These are phyloP conservation scores for Acyrthosiphon pisum DNA, from an alignment of 1,140 invertebrate genomes.

Conservation along the genomic window DNA sequence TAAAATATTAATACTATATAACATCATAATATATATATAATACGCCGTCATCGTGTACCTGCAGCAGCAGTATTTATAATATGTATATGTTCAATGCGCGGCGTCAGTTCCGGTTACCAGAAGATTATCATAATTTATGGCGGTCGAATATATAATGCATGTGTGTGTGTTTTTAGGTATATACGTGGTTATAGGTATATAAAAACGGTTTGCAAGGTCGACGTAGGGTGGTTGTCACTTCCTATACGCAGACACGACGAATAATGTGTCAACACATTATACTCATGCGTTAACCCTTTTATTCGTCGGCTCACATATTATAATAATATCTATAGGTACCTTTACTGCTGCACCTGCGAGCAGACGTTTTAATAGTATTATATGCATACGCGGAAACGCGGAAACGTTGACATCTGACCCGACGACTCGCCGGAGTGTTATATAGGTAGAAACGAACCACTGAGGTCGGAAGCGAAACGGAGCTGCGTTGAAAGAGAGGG, in stretches of 20 bases:
- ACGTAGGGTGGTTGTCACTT: slow-evolving; percentile 42
- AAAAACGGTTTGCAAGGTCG: slow-evolving; percentile 4
- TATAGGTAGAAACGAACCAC: neutral
- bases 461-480: neutral
- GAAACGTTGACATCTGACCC: slow-evolving; percentile 45
- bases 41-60: neutral
- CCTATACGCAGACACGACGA: neutral
- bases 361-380: slow-evolving; percentile 27
- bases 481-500: neutral
- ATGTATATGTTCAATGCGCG: neutral
- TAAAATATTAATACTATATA: neutral
- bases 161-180: neutral
- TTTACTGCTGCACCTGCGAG: slow-evolving; percentile 10
- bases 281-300: slow-evolving; percentile 25
- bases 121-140: slow-evolving; percentile 55
- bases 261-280: neutral
- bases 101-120: slow-evolving; percentile 39
- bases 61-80: neutral
- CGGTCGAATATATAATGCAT: neutral
- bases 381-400: slow-evolving; percentile 23
- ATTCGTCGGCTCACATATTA: neutral
- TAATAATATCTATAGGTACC: neutral
- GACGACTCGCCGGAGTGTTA: neutral
- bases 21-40: neutral
- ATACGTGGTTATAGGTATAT: neutral